Conservation (phyloP, 2,113 vertebrate species). For the Crypturellus undulatus region DNA sequence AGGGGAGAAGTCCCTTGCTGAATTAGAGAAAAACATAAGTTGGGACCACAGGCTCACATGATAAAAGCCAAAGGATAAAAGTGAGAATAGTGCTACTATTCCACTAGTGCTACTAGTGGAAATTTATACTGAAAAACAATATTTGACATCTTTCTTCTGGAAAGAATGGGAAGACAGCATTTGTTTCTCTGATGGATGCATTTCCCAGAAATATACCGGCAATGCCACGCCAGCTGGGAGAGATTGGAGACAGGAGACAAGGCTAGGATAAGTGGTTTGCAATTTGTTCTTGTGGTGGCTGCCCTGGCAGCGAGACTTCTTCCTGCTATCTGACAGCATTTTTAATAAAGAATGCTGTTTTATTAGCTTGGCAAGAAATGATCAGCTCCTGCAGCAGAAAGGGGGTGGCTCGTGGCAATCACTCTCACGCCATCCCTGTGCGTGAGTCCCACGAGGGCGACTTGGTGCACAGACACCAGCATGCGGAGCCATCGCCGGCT, state of each 20-base stretch:
- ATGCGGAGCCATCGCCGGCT: background rate
- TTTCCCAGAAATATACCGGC: slow-evolving; percentile 18
- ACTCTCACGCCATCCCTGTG: background rate
- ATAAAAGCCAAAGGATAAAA: background rate
- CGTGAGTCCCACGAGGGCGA: background rate
- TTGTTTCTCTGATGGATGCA: background rate
- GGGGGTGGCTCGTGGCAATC: background rate
- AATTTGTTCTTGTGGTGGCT: background rate
- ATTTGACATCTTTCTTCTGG: background rate
- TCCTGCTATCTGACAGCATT: slow-evolving; percentile 4
- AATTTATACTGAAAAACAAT: background rate
- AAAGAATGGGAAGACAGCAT: background rate
- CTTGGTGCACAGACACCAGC: background rate
- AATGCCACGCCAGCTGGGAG: background rate
- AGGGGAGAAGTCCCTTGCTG: background rate
- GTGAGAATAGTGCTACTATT: background rate
- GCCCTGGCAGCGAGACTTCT: background rate
- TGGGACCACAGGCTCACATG: background rate
- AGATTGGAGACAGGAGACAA: background rate
- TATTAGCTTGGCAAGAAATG: slow-evolving; percentile 22
- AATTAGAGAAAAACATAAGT: background rate
- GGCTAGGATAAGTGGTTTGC: background rate
- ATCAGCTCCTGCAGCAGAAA: background rate
- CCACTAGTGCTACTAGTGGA: too few species aligned
- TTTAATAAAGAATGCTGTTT: background rate